Percentiles rank a stretch among this genome's conserved stretches.
Evolutionary conservation across 2,888 invertebrate genomes (phyloP).

Genomic region (Drosophila mettleri): DNA sequence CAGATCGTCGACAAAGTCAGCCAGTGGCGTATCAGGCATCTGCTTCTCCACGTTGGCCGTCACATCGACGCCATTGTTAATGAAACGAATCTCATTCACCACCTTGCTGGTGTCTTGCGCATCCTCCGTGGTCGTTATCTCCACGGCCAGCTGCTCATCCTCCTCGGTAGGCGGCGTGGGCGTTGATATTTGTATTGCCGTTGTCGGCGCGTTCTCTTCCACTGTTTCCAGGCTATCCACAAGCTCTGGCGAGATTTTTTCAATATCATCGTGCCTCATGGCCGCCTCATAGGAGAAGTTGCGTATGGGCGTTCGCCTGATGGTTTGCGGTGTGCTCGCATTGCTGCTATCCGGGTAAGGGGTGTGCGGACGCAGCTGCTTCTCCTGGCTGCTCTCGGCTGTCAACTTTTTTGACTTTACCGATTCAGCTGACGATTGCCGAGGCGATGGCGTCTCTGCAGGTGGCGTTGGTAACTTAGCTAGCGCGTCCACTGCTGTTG

Average conservation of each 20-base stretch:
- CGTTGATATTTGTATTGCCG: constrained; percentile 58
- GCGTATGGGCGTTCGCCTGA: constrained; percentile 73
- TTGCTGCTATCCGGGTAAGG: constrained; percentile 82
- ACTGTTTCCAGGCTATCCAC: constrained; percentile 79
- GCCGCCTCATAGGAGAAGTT: constrained; percentile 81
- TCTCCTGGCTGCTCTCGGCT: constrained; percentile 65
- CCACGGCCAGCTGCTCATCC: constrained; percentile 83
- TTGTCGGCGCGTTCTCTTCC: constrained; percentile 49
- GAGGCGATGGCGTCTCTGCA: constrained; percentile 45
- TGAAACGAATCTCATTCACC: constrained; percentile 84
- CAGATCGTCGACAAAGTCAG: constrained; percentile 57
- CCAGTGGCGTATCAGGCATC: constrained; percentile 60
- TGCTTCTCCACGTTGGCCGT: constrained; percentile 80
- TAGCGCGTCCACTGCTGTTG: constrained; percentile 14
- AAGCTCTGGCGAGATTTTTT: constrained; percentile 76
- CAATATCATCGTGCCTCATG: constrained; percentile 74
- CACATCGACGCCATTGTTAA: constrained; percentile 84
- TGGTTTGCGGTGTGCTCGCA: constrained; percentile 69
- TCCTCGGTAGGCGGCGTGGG: constrained; percentile 80
- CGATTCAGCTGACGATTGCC: constrained; percentile 67
- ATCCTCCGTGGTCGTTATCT: constrained; percentile 82
- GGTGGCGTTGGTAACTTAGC: constrained; percentile 61
- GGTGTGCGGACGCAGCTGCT: constrained; percentile 79
- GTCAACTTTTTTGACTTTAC: constrained; percentile 63
- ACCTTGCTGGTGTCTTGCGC: constrained; percentile 76